Base-by-base conservation (phyloP, 1,140 invertebrate genomes). In the Trachelipus rathkii region DNA sequence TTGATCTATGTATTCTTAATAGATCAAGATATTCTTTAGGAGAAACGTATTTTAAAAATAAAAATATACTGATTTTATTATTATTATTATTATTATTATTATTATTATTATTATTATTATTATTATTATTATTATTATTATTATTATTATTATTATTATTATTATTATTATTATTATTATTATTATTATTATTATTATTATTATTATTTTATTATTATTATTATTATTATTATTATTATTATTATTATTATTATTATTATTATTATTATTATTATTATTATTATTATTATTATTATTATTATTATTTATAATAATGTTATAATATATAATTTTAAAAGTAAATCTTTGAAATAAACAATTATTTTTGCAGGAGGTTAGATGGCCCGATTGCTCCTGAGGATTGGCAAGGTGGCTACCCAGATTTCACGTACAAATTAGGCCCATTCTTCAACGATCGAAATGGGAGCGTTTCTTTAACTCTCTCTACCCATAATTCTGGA, bases 341-440 rank as follows among this genome's bases (percentile, higher is more conserved):
- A 50, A 10, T 50, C 15, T 50, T 50, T 9, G 46, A 50, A 15
- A 50, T 50, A 50, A 50, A 50, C 15, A 50, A 50, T 60, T 60
- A 8, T 15, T 60, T 60, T 60, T 60, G 19, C 68, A 78, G 77
- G 7, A 50, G 46, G 8, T 21, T 85, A 24, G 80, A 74, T 19
- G 85, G 84, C 19, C 44, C 75, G 10, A 76, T 82, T n/a, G 84
- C 84, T 2, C 84, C 85, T 5, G 74, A 79, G 23, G 81, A 84
- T 8, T 88, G 87, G 87, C 82, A 84, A 77, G 86, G 87, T 19
- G 83, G 83, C 10, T 77, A 84, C 10, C 88, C 89, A 11, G 85
- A 86, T 77, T 81, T 88, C 3, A 85, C 84, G 0, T 87, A 87
- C 78, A 83, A 81, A 66, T 75, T 86, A 67, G 87, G 87, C 33